Percentiles rank a stretch among this genome's conserved stretches.
These are phyloP conservation scores for Solenodon paradoxus DNA, from an alignment of 2,113 vertebrate species.

Conservation along the genomic window DNA sequence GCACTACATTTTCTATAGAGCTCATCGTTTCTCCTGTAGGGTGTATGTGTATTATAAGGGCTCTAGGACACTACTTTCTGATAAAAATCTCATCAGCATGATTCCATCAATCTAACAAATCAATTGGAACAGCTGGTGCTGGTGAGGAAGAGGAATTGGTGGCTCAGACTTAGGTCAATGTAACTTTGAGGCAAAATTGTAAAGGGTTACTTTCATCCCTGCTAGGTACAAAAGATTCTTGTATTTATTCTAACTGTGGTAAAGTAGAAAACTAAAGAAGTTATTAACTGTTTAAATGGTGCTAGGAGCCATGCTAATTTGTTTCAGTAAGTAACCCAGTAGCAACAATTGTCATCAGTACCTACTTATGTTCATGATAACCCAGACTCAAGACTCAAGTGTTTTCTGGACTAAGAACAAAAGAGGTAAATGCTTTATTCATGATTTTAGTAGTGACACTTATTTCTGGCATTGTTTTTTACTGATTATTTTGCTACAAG, in stretches of 20 bases:
- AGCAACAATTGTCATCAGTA: not conserved
- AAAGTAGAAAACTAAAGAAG: not conserved
- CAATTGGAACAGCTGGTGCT: no score
- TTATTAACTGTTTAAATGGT: not conserved
- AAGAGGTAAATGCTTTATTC: not conserved
- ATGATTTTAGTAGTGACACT: not conserved
- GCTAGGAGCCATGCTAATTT: not conserved
- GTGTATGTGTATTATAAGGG: rapidly evolving
- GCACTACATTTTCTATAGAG: not conserved
- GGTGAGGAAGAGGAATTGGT: not conserved
- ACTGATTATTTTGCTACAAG: not conserved
- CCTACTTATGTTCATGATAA: not conserved
- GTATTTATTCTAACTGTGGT: not conserved
- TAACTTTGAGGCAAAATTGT: not conserved
- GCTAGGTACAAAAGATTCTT: not conserved
- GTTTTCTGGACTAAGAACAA: not conserved
- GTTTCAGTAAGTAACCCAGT: not conserved
- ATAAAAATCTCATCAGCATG: not conserved
- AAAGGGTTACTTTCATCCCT: not conserved
- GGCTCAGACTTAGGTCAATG: not conserved
- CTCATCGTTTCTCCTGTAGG: not conserved
- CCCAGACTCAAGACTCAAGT: not conserved
- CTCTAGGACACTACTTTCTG: not conserved
- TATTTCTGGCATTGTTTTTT: not conserved
- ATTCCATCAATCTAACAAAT: not conserved